These are phyloP conservation scores for Coptodon rendalli DNA, from an alignment of 2,113 vertebrate species.

Conservation along the genomic window DNA sequence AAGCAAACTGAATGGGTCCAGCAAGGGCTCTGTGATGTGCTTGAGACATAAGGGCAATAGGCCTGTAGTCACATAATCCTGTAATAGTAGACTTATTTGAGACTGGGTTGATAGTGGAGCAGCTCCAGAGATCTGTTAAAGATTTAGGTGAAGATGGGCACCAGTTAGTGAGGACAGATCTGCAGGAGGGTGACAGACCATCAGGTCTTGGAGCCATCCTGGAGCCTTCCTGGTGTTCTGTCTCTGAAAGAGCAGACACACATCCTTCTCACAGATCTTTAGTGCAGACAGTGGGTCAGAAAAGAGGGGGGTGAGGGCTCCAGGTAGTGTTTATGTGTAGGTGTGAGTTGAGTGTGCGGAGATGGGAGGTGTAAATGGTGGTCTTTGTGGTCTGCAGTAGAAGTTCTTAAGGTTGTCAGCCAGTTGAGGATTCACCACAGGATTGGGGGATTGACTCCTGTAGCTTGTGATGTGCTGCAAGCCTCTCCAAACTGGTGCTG, in stretches of 20 bases:
- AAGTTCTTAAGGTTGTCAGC: not conserved
- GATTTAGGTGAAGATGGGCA: not conserved
- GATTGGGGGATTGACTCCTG: not conserved
- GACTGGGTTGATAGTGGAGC: not conserved
- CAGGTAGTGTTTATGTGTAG: not conserved
- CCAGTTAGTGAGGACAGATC: not conserved
- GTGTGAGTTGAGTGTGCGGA: not conserved
- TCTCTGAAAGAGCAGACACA: not conserved
- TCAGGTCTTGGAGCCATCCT: not conserved
- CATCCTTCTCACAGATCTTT: not conserved
- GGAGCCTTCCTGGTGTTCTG: not conserved
- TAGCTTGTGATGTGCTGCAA: not conserved
- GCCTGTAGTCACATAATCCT: not conserved
- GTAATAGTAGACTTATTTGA: not conserved
- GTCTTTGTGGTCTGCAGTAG: not conserved
- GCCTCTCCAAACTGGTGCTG: not conserved
- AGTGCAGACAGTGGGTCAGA: not conserved
- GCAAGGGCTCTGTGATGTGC: not conserved
- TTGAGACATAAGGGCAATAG: not conserved
- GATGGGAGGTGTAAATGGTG: not conserved
- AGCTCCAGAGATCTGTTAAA: not conserved
- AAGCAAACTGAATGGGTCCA: not conserved
- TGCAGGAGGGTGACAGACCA: not conserved
- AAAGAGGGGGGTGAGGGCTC: not conserved
- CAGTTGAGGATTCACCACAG: not conserved